These are phyloP conservation scores for Parasteatoda tepidariorum DNA, from an alignment of 1,140 invertebrate genomes.

Conservation along the genomic window DNA sequence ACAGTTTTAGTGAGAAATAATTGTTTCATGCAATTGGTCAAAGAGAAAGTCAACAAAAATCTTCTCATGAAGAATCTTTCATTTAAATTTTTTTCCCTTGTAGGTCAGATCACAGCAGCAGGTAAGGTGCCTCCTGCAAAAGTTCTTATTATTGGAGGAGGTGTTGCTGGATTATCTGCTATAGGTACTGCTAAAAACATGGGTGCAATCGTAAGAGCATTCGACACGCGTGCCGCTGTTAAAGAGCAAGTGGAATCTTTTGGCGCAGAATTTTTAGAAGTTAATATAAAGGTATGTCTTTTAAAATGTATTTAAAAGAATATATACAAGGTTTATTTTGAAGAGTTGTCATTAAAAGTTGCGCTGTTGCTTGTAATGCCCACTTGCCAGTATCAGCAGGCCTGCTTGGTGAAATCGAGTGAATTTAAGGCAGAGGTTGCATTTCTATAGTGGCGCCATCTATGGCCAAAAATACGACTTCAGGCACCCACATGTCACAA, in stretches of 20 bases:
- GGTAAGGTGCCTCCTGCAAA: constrained; percentile 88
- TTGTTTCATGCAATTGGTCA: too few relatives aligned
- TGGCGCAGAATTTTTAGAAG: constrained; percentile 86
- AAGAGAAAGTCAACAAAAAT: too few relatives aligned
- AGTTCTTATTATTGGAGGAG: constrained; percentile 87
- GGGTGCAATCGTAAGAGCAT: constrained; percentile 88
- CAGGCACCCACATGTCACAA: too few relatives aligned
- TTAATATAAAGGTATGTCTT: constrained; percentile 75
- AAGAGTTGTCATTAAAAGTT: background rate
- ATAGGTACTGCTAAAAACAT: constrained; percentile 88
- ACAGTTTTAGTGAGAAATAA: background rate
- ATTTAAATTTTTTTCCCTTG: constrained; percentile 56
- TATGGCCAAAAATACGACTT: too few relatives aligned
- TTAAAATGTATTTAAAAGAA: background rate
- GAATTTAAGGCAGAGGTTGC: too few relatives aligned
- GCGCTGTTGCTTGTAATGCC: background rate
- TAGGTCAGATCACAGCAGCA: constrained; percentile 87
- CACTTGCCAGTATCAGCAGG: too few relatives aligned
- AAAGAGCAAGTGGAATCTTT: constrained; percentile 92
- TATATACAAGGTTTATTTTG: background rate
- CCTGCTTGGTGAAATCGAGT: too few relatives aligned
- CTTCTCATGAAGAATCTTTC: too few relatives aligned
- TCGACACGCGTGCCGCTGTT: constrained; percentile 87
- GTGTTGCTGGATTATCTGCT: constrained; percentile 87
- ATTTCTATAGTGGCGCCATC: too few relatives aligned